Evolutionary conservation across 92 coral and sea anemone genomes (phyloP).

Genomic region (Blastomussa wellsi): DNA sequence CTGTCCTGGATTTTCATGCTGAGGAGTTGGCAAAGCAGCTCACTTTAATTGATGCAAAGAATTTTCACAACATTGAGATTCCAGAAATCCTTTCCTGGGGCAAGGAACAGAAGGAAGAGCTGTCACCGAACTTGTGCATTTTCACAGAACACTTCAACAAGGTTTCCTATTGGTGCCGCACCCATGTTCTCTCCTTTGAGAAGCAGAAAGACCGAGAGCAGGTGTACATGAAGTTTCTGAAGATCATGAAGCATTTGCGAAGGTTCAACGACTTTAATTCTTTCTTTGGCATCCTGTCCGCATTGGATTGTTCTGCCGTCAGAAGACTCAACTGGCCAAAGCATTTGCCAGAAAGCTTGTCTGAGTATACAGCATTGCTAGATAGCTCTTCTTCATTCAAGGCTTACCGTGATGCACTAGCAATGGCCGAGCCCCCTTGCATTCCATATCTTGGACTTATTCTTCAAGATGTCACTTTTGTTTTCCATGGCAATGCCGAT

Average conservation of each 20-base stretch:
- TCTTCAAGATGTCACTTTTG: slow-evolving; percentile 97
- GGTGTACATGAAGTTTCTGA: slow-evolving; percentile 85
- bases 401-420: slow-evolving; percentile 90
- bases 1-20: slow-evolving; percentile 85
- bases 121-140: slow-evolving; percentile 86
- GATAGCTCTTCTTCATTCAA: slow-evolving; percentile 96
- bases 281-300: slow-evolving; percentile 91
- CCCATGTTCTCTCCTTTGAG: slow-evolving; percentile 91
- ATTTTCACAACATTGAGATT: slow-evolving; percentile 89
- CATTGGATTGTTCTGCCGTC: slow-evolving; percentile 96
- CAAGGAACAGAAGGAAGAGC: slow-evolving; percentile 93
- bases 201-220: slow-evolving; percentile 92
- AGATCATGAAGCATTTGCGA: slow-evolving; percentile 95
- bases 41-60: slow-evolving; percentile 90
- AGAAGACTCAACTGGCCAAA: slow-evolving; percentile 94
- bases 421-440: slow-evolving; percentile 85
- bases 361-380: slow-evolving; percentile 86
- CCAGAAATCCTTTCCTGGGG: slow-evolving; percentile 99
- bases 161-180: slow-evolving; percentile 97
- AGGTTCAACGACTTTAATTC: slow-evolving; percentile 95
- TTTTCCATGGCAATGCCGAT: slow-evolving; percentile 92
- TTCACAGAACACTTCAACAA: slow-evolving; percentile 98
- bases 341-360: slow-evolving; percentile 82
- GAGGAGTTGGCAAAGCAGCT: slow-evolving; percentile 88
- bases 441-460: slow-evolving; percentile 97